Percentiles rank a stretch among this genome's conserved stretches.
These are phyloP conservation scores for Acanthococcus lagerstroemiae DNA, from an alignment of 2,888 invertebrate genomes.

Conservation along the genomic window DNA sequence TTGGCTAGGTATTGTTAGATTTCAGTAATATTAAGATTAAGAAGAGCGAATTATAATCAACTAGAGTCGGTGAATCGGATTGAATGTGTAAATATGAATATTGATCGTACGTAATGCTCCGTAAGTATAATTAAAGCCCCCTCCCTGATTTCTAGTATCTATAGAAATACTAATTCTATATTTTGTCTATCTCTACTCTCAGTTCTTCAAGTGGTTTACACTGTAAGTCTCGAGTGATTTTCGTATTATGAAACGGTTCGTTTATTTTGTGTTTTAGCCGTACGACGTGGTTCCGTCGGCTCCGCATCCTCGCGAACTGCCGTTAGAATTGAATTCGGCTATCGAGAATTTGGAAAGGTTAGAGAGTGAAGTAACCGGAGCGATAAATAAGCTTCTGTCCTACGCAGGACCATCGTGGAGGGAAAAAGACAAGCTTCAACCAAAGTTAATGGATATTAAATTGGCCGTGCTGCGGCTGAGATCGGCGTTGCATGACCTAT, in stretches of 20 bases:
- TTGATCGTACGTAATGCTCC: too few relatives aligned
- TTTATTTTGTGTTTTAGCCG: constrained; percentile 40
- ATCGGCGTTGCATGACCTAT: constrained; percentile 72
- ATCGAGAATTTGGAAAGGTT: constrained; percentile 62
- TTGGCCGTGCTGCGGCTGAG: constrained; percentile 65
- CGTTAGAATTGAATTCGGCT: constrained; percentile 63
- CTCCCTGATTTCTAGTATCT: too few relatives aligned
- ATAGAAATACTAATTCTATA: too few relatives aligned
- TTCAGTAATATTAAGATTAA: too few relatives aligned
- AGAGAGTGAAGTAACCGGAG: constrained; percentile 50
- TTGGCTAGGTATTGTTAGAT: too few relatives aligned
- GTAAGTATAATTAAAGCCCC: too few relatives aligned
- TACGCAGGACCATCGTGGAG: constrained; percentile 63
- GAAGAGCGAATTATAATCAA: too few relatives aligned
- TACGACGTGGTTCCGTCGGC: constrained; percentile 52
- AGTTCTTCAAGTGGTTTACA: too few relatives aligned
- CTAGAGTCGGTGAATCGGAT: too few relatives aligned
- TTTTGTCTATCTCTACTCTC: constrained; percentile 3
- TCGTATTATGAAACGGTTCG: background rate
- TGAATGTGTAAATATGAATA: too few relatives aligned
- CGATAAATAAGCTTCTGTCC: constrained; percentile 31
- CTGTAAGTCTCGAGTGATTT: constrained; percentile 32
- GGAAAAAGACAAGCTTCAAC: constrained; percentile 63
- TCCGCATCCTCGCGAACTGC: constrained; percentile 46
- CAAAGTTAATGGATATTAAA: constrained; percentile 70